Conservation (phyloP, 1,140 invertebrate species). For the Mactra quadrangularis region DNA sequence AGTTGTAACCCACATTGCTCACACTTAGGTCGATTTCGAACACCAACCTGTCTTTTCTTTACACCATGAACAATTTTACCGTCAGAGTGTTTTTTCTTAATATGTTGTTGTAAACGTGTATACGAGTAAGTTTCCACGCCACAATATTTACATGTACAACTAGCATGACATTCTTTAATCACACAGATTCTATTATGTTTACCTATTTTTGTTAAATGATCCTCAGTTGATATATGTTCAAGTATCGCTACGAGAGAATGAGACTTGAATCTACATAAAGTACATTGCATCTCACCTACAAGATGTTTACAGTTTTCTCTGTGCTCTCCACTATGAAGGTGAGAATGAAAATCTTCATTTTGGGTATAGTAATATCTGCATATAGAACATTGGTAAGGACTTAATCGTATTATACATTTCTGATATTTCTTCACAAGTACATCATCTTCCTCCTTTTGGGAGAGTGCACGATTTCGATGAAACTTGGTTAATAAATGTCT, state of each 20-base stretch:
- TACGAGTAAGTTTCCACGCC: conserved; percentile 85
- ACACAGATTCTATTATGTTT: conserved; percentile 89
- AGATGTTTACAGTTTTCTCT: conserved; percentile 83
- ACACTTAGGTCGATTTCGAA: conserved; percentile 46
- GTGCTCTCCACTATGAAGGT: conserved; percentile 90
- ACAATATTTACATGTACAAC: conserved; percentile 86
- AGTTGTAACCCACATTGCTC: conserved; percentile 58
- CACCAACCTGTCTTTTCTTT: conserved; percentile 39
- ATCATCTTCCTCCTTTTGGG: conserved; percentile 85
- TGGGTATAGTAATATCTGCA: conserved; percentile 94
- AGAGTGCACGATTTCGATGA: conserved; percentile 75
- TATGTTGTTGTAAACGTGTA: conserved; percentile 87
- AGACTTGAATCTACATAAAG: conserved; percentile 90
- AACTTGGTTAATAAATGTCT: conserved; percentile 77
- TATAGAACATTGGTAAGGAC: conserved; percentile 92
- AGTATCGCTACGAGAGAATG: conserved; percentile 88
- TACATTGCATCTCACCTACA: conserved; percentile 89
- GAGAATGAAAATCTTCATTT: conserved; percentile 88
- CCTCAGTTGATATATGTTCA: conserved; percentile 86
- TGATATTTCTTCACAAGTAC: conserved; percentile 90
- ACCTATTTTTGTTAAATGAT: conserved; percentile 63
- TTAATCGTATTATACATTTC: conserved; percentile 89
- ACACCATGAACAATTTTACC: conserved; percentile 49
- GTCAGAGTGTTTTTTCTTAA: conserved; percentile 86
- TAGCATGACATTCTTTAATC: conserved; percentile 87